Base-by-base conservation (phyloP, 1,140 invertebrate species). In the Andricus grossulariae region DNA sequence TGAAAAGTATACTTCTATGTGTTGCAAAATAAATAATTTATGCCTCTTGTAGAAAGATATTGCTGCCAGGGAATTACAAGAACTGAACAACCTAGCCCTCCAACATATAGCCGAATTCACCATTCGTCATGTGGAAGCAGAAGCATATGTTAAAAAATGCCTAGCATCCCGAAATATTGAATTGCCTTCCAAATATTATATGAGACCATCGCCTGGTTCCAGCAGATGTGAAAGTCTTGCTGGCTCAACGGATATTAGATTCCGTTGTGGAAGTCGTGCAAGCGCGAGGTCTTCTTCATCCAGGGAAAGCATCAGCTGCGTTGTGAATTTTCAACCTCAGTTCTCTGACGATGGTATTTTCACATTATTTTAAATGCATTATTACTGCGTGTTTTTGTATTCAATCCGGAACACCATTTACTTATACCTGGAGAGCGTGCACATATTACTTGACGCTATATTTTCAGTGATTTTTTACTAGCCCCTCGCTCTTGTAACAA, bases 41-140 rank as follows among this genome's bases (percentile, higher is more conserved):
- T 71, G 74, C 76, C 0, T 49, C 75, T 76, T 66, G 25, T 70
- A 92, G 90, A 90, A 85, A 82, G 90, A 91, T 54, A 86, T 90
- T 50, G 78, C 78, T 7, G 57, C 89, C 6, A 83, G 87, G 7
- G 90, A 92, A 71, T 52, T 91, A 7, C 80, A 88, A 75, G 90
- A 91, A 75, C 81, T 86, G 45, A 91, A 91, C 80, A 82, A 76
- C 15, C 73, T 89, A 5, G 85, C 85, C 10, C 83, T 90, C 39
- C 89, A 91, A 72, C 85, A 89, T 3, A 83, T 92, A 10, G 81
- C 87, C 8, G 90, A 92, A 77, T 90, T 92, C 21, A 90, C 88
- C 45, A 89, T 91, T 72, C 85, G 88, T 51, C 86, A 92, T 25
- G 73, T 90, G 15, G 90, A 92, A 82, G 88, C 86, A 18, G 91